Percentiles rank a stretch among this genome's conserved stretches.
Evolutionary conservation across 2,113 vertebrate genomes (phyloP).

Genomic region (Rhegmatorhina hoffmannsi): DNA sequence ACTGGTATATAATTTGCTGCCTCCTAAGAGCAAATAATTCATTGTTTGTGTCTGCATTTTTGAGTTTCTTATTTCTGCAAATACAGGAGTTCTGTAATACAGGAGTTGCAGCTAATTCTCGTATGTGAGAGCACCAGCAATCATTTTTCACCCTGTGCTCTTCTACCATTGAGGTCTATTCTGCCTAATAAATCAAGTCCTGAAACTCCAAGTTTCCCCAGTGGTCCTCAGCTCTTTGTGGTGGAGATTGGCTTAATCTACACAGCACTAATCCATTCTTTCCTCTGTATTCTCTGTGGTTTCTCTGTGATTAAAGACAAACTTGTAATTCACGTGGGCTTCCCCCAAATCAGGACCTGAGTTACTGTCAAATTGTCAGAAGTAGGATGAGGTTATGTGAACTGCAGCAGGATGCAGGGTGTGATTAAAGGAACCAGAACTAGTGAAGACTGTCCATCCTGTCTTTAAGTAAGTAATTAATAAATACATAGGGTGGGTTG

Average conservation of each 20-base stretch:
- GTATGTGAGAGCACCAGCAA: not conserved
- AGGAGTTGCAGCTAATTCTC: accelerated
- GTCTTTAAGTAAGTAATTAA: not conserved
- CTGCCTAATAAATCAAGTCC: not conserved
- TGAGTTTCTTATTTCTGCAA: not conserved
- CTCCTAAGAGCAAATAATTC: not conserved
- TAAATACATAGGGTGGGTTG: not conserved
- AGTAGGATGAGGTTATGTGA: not conserved
- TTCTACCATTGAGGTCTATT: not conserved
- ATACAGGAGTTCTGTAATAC: not conserved
- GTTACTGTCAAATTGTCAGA: not conserved
- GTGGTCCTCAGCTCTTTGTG: not conserved
- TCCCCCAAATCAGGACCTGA: not conserved
- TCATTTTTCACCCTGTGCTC: not conserved
- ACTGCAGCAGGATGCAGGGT: not conserved
- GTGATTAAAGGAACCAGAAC: not conserved
- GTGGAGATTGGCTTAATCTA: not conserved
- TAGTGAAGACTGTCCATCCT: not conserved
- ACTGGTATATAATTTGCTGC: not conserved
- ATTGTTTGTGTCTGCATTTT: not conserved
- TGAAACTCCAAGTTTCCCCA: not conserved
- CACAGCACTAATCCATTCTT: not conserved
- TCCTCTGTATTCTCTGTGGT: not conserved
- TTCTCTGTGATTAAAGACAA: not conserved
- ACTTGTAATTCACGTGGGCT: not conserved